Conservation (phyloP, 2,113 vertebrate species). For the Melanocharis versteri region DNA sequence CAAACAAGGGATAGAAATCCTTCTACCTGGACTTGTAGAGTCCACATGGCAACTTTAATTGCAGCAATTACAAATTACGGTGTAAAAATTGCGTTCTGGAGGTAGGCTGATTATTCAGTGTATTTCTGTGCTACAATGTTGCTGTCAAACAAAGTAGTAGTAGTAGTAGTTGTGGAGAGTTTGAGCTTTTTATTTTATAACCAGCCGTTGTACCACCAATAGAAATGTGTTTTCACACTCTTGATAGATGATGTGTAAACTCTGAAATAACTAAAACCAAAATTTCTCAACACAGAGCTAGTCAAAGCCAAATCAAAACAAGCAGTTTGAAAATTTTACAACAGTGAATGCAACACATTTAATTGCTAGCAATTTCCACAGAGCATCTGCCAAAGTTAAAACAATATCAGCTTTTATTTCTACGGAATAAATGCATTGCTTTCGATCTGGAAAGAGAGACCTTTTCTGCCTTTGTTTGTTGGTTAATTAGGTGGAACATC, state of each 20-base stretch:
- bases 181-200: background rate
- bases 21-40: background rate
- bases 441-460: slow-evolving; percentile 21
- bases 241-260: slow-evolving; percentile 5
- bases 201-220: background rate
- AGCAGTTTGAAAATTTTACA: slow-evolving; percentile 28
- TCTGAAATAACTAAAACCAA: background rate
- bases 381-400: slow-evolving; percentile 43
- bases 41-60: background rate
- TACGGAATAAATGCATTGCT: background rate
- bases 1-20: background rate
- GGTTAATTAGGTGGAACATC: slow-evolving; percentile 48
- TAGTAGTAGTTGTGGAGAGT: background rate
- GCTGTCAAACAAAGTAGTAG: background rate
- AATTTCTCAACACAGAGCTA: background rate
- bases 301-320: slow-evolving; percentile 38
- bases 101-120: background rate
- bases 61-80: background rate
- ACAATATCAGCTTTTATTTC: slow-evolving; percentile 47
- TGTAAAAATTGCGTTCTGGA: background rate
- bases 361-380: slow-evolving; percentile 27
- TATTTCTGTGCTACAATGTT: background rate
- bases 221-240: slow-evolving; percentile 12
- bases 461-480: slow-evolving; percentile 45
- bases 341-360: background rate